phyloP scores from a whole-genome alignment of 2,888 invertebrate species.

The Pyrochroa serraticornis region DNA sequence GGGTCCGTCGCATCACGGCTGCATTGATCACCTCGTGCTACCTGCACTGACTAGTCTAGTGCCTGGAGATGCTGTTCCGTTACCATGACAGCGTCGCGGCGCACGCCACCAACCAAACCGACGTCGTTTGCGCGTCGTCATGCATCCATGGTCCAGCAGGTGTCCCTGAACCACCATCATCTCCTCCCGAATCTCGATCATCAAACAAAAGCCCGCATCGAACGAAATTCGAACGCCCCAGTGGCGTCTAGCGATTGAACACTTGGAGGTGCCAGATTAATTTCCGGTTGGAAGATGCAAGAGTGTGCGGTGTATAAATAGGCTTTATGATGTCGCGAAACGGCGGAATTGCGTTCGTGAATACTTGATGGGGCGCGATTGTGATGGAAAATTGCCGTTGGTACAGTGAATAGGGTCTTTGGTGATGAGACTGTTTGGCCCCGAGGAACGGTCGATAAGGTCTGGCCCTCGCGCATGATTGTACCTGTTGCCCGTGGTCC shows the following conservation, averaged over 20 bases:
- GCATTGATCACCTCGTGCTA: constrained; percentile 46
- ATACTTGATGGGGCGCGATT: constrained; percentile 36
- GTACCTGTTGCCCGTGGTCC: constrained; percentile 48
- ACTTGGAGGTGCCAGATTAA: neutral
- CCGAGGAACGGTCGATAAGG: constrained; percentile 30
- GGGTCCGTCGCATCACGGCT: constrained; percentile 54
- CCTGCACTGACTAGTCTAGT: constrained; percentile 55
- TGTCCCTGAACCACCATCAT: constrained; percentile 12
- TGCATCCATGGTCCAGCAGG: constrained; percentile 17
- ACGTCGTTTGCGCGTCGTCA: constrained; percentile 9
- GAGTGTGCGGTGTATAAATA: constrained; percentile 7
- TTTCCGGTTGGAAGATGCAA: neutral
- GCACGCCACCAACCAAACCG: constrained; percentile 54
- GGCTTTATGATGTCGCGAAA: neutral
- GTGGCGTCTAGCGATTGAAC: too few relatives aligned
- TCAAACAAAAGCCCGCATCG: neutral
- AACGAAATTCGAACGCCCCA: neutral
- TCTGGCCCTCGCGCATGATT: constrained; percentile 39
- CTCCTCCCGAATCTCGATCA: neutral
- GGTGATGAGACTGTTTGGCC: constrained; percentile 18
- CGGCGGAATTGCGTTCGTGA: constrained; percentile 25
- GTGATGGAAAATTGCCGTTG: constrained; percentile 35
- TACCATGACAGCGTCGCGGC: constrained; percentile 53
- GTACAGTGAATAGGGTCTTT: constrained; percentile 7
- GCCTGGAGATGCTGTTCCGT: constrained; percentile 50